Evolutionary conservation across 2,888 invertebrate species (phyloP).

Genomic region (Ashinkailepas kermadecensis): DNA sequence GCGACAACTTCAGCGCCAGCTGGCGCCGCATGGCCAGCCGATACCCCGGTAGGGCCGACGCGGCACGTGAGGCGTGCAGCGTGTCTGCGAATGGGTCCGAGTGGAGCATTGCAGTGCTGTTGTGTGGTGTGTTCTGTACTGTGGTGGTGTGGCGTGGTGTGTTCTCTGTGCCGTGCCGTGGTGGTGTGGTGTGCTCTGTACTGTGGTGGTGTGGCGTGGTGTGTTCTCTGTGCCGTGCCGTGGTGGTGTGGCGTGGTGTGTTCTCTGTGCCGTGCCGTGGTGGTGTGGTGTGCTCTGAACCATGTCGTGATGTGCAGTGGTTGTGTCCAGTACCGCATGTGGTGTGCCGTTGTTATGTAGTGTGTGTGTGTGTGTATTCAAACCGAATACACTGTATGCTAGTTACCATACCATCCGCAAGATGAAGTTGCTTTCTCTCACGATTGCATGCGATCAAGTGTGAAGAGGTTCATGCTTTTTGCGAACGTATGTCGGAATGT

Average conservation of each 20-base stretch:
- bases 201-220: no score
- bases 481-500: no score
- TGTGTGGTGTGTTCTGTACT: not conserved
- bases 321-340: no score
- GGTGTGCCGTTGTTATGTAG: no score
- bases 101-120: not conserved
- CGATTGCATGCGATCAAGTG: no score
- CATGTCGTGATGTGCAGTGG: no score
- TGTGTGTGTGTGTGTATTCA: no score
- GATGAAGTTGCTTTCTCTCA: no score
- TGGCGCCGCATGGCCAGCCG: not conserved
- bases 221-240: not conserved
- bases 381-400: no score
- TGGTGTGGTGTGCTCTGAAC: not conserved
- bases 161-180: not conserved
- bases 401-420: no score
- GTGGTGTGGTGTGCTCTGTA: not conserved
- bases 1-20: not conserved
- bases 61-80: not conserved
- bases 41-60: not conserved
- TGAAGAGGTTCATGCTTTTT: no score
- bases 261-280: not conserved
- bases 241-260: not conserved
- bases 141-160: not conserved
- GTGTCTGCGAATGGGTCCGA: not conserved